Evolutionary conservation across 2,888 invertebrate genomes (phyloP).

Genomic region (Netelia virgata): DNA sequence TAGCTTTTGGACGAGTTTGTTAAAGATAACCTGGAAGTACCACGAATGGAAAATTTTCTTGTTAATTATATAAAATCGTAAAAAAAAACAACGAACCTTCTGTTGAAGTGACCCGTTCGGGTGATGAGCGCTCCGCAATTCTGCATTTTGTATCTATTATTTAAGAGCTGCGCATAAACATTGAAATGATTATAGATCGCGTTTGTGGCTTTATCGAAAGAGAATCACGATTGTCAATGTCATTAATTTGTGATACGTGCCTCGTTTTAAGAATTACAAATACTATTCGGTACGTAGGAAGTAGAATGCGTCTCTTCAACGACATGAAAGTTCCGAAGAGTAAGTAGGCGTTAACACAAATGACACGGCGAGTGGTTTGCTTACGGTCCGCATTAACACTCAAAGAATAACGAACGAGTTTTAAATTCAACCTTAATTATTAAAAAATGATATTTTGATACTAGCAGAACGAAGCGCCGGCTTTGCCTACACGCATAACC

Average conservation of each 20-base stretch:
- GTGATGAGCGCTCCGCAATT: slow-evolving; percentile 63
- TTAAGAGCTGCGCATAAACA: slow-evolving; percentile 8
- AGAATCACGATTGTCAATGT: not conserved
- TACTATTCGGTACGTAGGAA: not conserved
- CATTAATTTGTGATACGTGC: not conserved
- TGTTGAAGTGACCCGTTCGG: slow-evolving; percentile 58
- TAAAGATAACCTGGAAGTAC: not conserved
- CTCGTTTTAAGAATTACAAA: slow-evolving; percentile 4
- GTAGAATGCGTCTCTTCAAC: slow-evolving; percentile 18
- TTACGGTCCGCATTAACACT: not conserved
- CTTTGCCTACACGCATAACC: slow-evolving; percentile 25
- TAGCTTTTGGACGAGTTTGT: not conserved
- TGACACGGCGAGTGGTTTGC: not conserved
- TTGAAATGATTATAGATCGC: not conserved
- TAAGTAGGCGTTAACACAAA: slow-evolving; percentile 39
- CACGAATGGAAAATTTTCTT: not conserved
- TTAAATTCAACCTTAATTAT: slow-evolving; percentile 5
- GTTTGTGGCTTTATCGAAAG: not conserved
- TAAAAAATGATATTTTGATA: not conserved
- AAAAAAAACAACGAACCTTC: slow-evolving; percentile 45
- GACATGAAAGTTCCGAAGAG: not conserved
- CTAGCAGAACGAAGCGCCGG: slow-evolving; percentile 19
- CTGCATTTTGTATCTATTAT: slow-evolving; percentile 55
- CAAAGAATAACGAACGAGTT: not conserved
- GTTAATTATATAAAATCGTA: slow-evolving; percentile 7